A percentile compares a stretch with the other conserved stretches of the same genome.
Conservation (phyloP, 2,888 invertebrate genomes). For the Caenorhabditis sp. region DNA sequence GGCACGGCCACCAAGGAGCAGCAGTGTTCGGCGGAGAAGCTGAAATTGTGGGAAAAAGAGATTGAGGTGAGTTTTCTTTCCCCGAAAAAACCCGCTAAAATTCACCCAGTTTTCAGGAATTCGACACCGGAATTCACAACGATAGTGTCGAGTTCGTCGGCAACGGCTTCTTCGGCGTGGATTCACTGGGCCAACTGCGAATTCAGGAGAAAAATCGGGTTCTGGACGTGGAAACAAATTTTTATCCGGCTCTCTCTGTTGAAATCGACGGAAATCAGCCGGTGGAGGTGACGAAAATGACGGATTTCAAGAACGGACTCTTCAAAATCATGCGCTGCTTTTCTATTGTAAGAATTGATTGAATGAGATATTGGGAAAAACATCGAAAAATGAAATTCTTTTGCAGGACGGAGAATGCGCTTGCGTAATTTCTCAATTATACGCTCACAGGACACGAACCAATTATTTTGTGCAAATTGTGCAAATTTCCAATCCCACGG, state of each 20-base stretch:
- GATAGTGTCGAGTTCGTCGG: conserved; percentile 71
- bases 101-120: conserved; percentile 26
- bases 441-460: conserved; percentile 69
- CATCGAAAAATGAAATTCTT: neutral
- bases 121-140: conserved; percentile 56
- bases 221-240: conserved; percentile 50
- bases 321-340: conserved; percentile 57
- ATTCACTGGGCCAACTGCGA: conserved; percentile 61
- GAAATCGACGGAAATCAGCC: conserved; percentile 38
- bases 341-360: conserved; percentile 54
- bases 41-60: conserved; percentile 38
- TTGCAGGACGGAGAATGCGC: conserved; percentile 71
- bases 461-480: conserved; percentile 70
- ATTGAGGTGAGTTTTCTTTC: conserved; percentile 18
- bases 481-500: conserved; percentile 72
- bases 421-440: conserved; percentile 65
- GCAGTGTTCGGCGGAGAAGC: conserved; percentile 32
- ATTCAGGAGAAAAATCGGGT: conserved; percentile 46
- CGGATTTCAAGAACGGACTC: conserved; percentile 60
- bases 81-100: neutral
- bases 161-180: conserved; percentile 73
- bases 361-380: neutral
- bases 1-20: conserved; percentile 33
- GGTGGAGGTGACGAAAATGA: conserved; percentile 35
- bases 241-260: conserved; percentile 44